A percentile compares a stretch with the other conserved stretches of the same genome.
phyloP scores from a whole-genome alignment of 2,797 vertebrate species.

The Acanthurus leucopareius region DNA sequence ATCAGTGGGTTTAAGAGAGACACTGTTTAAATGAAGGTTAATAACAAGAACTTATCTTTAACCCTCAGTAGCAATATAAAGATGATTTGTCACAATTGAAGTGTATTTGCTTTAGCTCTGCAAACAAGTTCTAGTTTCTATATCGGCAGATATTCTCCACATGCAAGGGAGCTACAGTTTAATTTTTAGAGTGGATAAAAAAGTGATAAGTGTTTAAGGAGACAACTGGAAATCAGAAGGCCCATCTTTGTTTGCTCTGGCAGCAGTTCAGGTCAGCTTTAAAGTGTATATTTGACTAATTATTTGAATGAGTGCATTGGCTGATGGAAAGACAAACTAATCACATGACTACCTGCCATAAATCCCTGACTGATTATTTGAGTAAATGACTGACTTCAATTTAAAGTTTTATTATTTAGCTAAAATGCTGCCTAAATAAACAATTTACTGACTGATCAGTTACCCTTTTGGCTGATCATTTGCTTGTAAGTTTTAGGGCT shows the following conservation, averaged over 20 bases:
- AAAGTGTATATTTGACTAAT: neutral
- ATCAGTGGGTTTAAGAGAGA: no score
- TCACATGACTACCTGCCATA: neutral
- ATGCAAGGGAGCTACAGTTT: no score
- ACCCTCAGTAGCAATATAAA: neutral
- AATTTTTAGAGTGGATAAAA: neutral
- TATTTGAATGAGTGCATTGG: neutral
- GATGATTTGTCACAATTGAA: neutral
- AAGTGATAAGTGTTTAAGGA: neutral
- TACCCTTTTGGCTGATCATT: slow-evolving; percentile 10
- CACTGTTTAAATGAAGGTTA: neutral
- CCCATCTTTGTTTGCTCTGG: neutral
- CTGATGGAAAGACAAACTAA: slow-evolving; percentile 10
- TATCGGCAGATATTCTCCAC: neutral
- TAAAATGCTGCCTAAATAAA: neutral
- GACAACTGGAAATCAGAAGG: neutral
- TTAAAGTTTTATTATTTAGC: neutral
- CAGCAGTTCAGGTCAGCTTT: neutral
- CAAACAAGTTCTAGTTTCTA: neutral
- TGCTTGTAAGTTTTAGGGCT: no score
- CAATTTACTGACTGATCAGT: neutral
- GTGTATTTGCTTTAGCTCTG: neutral
- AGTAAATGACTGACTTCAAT: neutral
- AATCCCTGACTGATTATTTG: neutral
- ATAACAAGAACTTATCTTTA: neutral